phyloP scores from a whole-genome alignment of 2,113 vertebrate species.

The Taurulus bubalis region DNA sequence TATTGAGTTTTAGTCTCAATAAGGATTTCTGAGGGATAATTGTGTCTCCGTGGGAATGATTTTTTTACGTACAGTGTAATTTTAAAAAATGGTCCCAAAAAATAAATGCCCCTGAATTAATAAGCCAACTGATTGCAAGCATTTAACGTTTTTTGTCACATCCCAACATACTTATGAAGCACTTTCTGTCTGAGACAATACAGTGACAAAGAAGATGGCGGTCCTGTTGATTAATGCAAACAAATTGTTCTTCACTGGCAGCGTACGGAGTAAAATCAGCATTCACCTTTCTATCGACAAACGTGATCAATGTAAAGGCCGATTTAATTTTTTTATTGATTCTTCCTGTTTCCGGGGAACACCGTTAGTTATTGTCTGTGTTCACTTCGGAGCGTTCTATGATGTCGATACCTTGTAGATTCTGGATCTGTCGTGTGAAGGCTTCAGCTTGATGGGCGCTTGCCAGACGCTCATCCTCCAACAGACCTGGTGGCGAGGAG shows the following conservation, averaged over 20 bases:
- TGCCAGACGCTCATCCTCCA: slow-evolving; percentile 91
- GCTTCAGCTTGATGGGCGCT: slow-evolving; percentile 89
- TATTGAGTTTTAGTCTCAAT: neutral
- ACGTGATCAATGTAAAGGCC: neutral
- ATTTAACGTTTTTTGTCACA: slow-evolving; percentile 1
- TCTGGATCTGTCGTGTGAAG: slow-evolving; percentile 88
- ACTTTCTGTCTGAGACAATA: neutral
- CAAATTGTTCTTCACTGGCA: neutral
- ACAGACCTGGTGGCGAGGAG: slow-evolving; percentile 79
- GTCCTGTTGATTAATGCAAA: neutral
- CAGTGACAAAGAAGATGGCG: slow-evolving; percentile 3
- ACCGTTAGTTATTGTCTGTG: neutral
- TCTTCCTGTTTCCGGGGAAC: neutral
- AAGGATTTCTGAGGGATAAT: neutral
- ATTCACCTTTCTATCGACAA: neutral
- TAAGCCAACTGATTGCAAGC: neutral
- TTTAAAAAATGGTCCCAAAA: neutral
- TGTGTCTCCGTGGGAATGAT: neutral
- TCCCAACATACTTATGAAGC: neutral
- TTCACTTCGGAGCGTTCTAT: neutral
- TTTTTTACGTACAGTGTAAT: neutral
- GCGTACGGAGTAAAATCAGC: neutral
- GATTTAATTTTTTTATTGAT: neutral
- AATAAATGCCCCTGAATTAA: neutral
- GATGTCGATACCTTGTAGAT: slow-evolving; percentile 82